Evolutionary conservation across 2,113 vertebrate species (phyloP).

Genomic region (Athene noctua): DNA sequence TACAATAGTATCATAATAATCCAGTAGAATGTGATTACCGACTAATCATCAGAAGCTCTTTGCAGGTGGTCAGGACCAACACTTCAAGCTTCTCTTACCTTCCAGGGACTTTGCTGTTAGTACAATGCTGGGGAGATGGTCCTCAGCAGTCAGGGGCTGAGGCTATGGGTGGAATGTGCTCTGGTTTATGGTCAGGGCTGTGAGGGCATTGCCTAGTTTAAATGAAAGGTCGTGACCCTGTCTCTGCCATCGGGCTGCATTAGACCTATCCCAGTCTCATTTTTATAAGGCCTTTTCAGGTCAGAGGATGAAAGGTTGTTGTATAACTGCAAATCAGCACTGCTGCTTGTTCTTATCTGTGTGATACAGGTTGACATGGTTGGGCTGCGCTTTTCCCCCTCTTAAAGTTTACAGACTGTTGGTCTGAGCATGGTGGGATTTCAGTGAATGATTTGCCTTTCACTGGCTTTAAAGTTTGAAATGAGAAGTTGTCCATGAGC

Average conservation of each 20-base stretch:
- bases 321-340: accelerated
- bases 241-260: not conserved
- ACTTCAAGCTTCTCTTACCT: not conserved
- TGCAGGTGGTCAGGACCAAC: not conserved
- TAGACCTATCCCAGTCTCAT: no score
- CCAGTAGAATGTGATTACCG: not conserved
- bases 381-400: not conserved
- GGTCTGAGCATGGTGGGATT: accelerated
- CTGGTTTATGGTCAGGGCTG: not conserved
- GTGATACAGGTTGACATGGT: accelerated
- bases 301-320: not conserved
- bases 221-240: no score
- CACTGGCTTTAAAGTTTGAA: accelerated
- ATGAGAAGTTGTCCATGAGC: accelerated
- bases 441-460: not conserved
- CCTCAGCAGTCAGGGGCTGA: not conserved
- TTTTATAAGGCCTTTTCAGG: not conserved
- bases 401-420: not conserved
- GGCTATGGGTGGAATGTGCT: not conserved
- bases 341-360: accelerated
- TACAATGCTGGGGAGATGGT: accelerated
- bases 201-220: not conserved
- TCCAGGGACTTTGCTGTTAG: not conserved
- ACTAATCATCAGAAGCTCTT: not conserved
- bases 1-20: not conserved